Evolutionary conservation across 1,140 invertebrate genomes (phyloP).

Genomic region (Nomia melanderi): DNA sequence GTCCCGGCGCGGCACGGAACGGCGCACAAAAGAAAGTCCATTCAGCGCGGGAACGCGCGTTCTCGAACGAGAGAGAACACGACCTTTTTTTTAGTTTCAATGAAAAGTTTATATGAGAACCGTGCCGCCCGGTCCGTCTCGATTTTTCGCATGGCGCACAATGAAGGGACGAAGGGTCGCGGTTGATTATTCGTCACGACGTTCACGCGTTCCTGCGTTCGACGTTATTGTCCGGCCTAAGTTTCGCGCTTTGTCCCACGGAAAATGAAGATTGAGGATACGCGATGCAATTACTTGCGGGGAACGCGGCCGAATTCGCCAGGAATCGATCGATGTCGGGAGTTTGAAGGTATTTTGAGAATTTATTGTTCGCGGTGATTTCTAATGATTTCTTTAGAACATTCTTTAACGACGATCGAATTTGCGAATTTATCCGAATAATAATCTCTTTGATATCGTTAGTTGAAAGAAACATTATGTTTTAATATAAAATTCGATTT

Average conservation of each 20-base stretch:
- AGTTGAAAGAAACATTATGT: no score
- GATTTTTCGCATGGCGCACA: constrained; percentile 21
- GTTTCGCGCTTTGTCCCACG: neutral
- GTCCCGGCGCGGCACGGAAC: no score
- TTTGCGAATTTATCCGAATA: no score
- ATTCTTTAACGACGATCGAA: no score
- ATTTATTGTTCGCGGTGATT: no score
- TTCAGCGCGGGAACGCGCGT: neutral
- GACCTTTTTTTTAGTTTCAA: constrained; percentile 12
- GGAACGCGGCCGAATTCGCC: neutral
- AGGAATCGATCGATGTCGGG: no score
- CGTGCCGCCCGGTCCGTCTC: neutral
- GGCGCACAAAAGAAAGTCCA: constrained; percentile 14
- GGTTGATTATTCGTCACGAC: constrained; percentile 35
- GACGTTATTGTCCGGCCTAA: neutral
- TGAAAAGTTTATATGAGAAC: constrained; percentile 31
- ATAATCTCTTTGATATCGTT: no score
- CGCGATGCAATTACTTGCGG: neutral
- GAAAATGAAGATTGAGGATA: constrained; percentile 5
- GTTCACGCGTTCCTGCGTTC: constrained; percentile 14
- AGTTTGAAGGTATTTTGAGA: no score
- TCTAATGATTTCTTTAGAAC: no score
- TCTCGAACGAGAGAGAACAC: constrained; percentile 20
- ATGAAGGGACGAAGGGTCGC: constrained; percentile 16
- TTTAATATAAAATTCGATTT: no score